Percentiles rank a stretch among this genome's conserved stretches.
Conservation (phyloP, 2,113 vertebrate species). For the Paradoxurus hermaphroditus region DNA sequence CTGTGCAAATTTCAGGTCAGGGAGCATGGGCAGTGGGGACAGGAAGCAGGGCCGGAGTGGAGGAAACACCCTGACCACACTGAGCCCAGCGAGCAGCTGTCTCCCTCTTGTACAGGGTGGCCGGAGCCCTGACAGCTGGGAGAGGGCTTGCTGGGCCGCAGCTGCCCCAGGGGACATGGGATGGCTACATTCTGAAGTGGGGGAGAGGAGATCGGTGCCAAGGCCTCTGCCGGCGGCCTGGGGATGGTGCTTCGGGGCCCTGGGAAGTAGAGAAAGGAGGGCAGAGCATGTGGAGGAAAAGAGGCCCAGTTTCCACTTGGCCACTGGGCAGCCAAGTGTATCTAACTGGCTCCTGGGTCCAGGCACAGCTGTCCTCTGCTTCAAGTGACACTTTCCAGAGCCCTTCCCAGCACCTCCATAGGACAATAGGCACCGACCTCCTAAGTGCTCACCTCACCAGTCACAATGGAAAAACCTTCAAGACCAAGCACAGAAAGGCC, state of each 20-base stretch:
- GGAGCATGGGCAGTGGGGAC: not conserved
- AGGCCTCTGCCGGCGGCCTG: not conserved
- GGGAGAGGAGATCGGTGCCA: not conserved
- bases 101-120: not conserved
- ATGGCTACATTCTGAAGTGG: not conserved
- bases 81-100: not conserved
- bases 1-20: not conserved
- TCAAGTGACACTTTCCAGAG: not conserved
- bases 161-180: rapidly evolving
- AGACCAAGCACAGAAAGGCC: not conserved
- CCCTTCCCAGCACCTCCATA: not conserved
- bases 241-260: not conserved
- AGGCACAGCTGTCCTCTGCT: not conserved
- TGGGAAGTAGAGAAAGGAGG: not conserved
- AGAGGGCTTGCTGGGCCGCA: not conserved
- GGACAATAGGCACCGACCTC: not conserved
- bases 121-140: not conserved
- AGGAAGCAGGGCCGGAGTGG: not conserved
- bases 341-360: not conserved
- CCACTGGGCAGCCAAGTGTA: not conserved
- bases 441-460: not conserved
- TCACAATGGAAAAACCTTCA: not conserved
- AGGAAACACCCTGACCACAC: not conserved
- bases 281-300: not conserved
- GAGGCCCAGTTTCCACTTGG: not conserved